Conservation (phyloP, 1,140 invertebrate genomes). For the Schlechtendalia chinensis region DNA sequence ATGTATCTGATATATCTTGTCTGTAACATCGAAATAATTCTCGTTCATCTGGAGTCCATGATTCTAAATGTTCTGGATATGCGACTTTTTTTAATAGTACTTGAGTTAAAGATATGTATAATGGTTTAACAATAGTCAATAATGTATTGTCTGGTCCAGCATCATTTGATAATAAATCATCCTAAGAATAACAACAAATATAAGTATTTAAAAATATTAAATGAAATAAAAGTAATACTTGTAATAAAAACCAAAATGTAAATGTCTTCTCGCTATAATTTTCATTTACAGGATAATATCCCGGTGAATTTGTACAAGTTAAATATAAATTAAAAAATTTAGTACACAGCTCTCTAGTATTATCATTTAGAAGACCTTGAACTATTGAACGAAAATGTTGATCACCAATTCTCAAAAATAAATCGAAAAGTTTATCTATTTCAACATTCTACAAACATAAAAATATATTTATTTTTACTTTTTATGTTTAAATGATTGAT, state of each 20-base stretch:
- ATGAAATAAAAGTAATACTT: conserved; percentile 59
- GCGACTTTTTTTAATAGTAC: conserved; percentile 68
- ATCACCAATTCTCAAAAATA: conserved; percentile 67
- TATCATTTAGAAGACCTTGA: conserved; percentile 58
- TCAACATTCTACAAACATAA: conserved; percentile 58
- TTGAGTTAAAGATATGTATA: conserved; percentile 67
- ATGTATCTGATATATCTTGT: conserved; percentile 85
- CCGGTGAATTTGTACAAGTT: conserved; percentile 73
- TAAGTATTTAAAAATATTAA: conserved; percentile 25
- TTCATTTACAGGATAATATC: conserved; percentile 81
- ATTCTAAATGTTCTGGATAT: conserved; percentile 59
- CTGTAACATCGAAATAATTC: conserved; percentile 86
- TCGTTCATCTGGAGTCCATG: conserved; percentile 70
- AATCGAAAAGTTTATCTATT: conserved; percentile 61
- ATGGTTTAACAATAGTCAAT: conserved; percentile 56
- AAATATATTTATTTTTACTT: background rate
- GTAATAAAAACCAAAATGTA: conserved; percentile 87
- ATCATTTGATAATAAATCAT: conserved; percentile 48
- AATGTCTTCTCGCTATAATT: conserved; percentile 78
- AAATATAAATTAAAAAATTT: conserved; percentile 62
- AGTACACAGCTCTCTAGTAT: conserved; percentile 56
- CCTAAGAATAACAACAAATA: conserved; percentile 19
- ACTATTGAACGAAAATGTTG: conserved; percentile 66
- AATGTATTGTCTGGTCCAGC: conserved; percentile 16
- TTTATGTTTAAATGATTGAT: background rate